Conservation (phyloP, 2,113 vertebrate species). For the Vireo altiloquus region DNA sequence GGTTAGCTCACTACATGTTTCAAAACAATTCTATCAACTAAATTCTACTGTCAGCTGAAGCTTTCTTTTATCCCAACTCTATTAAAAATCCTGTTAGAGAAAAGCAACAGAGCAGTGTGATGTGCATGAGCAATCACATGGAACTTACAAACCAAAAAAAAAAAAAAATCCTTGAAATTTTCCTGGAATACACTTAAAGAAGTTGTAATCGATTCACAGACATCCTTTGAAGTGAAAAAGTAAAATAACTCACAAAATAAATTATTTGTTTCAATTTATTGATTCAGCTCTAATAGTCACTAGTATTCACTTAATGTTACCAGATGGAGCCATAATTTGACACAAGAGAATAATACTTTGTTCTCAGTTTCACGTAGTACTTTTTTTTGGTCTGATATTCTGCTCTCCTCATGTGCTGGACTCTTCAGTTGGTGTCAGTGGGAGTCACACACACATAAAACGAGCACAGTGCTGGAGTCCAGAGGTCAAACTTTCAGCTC, state of each 20-base stretch:
- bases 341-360: constrained; percentile 13
- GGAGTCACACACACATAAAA: constrained; percentile 35
- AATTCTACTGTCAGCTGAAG: neutral
- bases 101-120: neutral
- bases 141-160: neutral
- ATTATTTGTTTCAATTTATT: constrained; percentile 44
- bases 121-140: neutral
- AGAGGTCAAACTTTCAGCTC: constrained; percentile 48
- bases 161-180: constrained; percentile 13
- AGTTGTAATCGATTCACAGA: neutral
- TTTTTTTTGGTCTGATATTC: constrained; percentile 36
- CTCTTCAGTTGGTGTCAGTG: constrained; percentile 54
- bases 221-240: constrained; percentile 45
- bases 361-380: constrained; percentile 25
- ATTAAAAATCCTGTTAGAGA: neutral
- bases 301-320: constrained; percentile 35
- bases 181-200: constrained; percentile 22
- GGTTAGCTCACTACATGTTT: neutral
- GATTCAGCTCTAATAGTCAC: constrained; percentile 28
- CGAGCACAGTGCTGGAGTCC: neutral
- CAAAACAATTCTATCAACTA: neutral
- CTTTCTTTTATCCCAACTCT: neutral
- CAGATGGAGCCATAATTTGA: constrained; percentile 45
- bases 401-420: constrained; percentile 23
- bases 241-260: constrained; percentile 27